phyloP scores from a whole-genome alignment of 2,888 invertebrate species.

The Nymphalis urticae region DNA sequence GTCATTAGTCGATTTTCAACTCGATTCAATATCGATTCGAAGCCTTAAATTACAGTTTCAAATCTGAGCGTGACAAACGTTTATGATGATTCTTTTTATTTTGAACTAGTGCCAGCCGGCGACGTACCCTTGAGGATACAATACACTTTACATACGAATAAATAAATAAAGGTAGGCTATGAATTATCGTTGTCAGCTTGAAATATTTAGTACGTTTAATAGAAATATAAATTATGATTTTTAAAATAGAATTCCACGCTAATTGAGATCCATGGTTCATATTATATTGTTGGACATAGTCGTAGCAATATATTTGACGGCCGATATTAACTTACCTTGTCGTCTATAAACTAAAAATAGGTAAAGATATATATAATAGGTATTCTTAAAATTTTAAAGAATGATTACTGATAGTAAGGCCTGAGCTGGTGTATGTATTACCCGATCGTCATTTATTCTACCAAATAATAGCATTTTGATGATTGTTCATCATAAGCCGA shows the following conservation, averaged over 20 bases:
- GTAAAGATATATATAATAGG: too few relatives aligned
- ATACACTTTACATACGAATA: slow-evolving; percentile 5
- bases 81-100: slow-evolving; percentile 29
- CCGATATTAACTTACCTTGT: too few relatives aligned
- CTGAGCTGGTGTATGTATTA: too few relatives aligned
- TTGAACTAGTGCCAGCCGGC: slow-evolving; percentile 24
- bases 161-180: slow-evolving; percentile 4
- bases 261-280: not conserved
- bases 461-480: too few relatives aligned
- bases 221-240: not conserved
- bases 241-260: not conserved
- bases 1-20: slow-evolving; percentile 46
- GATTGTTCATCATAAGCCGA: too few relatives aligned
- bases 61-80: slow-evolving; percentile 27
- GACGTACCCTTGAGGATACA: slow-evolving; percentile 13
- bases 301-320: too few relatives aligned
- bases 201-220: not conserved
- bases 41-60: slow-evolving; percentile 13
- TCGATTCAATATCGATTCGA: slow-evolving; percentile 38
- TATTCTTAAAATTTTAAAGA: too few relatives aligned
- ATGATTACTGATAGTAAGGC: too few relatives aligned
- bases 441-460: too few relatives aligned
- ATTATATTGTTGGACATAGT: too few relatives aligned
- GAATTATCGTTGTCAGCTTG: not conserved
- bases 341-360: too few relatives aligned